phyloP scores from a whole-genome alignment of 2,797 vertebrate genomes.

The Pantherophis alleghaniensis region DNA sequence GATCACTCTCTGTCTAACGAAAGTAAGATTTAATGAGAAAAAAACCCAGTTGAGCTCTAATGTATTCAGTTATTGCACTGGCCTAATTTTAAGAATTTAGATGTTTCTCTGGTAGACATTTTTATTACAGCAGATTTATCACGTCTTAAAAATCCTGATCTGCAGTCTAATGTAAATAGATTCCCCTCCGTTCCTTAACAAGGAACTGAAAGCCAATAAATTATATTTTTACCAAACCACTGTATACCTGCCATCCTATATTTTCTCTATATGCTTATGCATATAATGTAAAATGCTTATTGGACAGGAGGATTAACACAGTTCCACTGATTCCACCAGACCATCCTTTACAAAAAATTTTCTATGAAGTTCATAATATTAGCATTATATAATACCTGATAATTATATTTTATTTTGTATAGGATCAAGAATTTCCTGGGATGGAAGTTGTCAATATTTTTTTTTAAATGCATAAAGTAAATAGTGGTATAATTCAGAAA shows the following conservation, averaged over 20 bases:
- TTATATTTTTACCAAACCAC: neutral
- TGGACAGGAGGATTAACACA: neutral
- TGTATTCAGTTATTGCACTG: neutral
- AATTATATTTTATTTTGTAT: neutral
- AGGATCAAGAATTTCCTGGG: neutral
- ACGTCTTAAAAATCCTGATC: constrained; percentile 21
- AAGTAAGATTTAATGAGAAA: neutral
- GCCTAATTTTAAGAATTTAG: constrained; percentile 5
- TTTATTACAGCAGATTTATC: constrained; percentile 7
- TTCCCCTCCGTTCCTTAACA: neutral
- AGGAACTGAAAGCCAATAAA: neutral
- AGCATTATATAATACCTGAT: neutral
- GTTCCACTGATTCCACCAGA: neutral
- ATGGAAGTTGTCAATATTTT: neutral
- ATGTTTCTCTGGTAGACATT: constrained; percentile 2
- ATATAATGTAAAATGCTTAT: neutral
- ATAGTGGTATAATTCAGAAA: neutral
- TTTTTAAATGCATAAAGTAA: neutral
- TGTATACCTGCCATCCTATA: too few species aligned
- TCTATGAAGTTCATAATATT: neutral
- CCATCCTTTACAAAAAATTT: neutral
- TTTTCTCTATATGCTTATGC: neutral
- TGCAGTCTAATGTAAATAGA: neutral
- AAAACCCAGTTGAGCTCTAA: neutral
- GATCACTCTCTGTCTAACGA: neutral